Evolutionary conservation across 1,140 invertebrate genomes (phyloP).

Genomic region (Arctopsyche grandis): DNA sequence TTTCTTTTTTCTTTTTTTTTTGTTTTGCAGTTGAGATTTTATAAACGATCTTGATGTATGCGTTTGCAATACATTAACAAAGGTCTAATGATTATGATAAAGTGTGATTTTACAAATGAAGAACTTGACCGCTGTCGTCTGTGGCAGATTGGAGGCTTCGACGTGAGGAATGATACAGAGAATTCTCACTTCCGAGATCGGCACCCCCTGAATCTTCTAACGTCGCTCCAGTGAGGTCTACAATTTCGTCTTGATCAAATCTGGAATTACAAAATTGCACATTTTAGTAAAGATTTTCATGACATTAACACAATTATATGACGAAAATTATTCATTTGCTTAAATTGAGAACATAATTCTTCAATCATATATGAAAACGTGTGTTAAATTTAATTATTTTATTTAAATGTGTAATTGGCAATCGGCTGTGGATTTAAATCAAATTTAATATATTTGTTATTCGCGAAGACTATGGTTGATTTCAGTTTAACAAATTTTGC

Average conservation of each 20-base stretch:
- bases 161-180: slow-evolving; percentile 46
- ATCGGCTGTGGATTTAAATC: no score
- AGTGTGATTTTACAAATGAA: slow-evolving; percentile 59
- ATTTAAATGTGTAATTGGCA: no score
- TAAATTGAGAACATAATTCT: no score
- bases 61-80: neutral
- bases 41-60: slow-evolving; percentile 2
- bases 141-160: slow-evolving; percentile 54
- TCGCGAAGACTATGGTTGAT: no score
- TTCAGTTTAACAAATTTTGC: neutral
- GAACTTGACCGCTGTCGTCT: slow-evolving; percentile 63
- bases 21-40: slow-evolving; percentile 26
- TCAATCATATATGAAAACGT: no score
- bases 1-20: no score
- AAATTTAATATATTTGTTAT: no score
- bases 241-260: slow-evolving; percentile 65
- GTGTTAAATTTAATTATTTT: no score
- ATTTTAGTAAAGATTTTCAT: neutral
- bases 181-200: slow-evolving; percentile 33
- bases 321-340: no score
- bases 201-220: slow-evolving; percentile 59
- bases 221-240: slow-evolving; percentile 64
- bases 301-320: slow-evolving; percentile 7
- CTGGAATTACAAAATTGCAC: slow-evolving; percentile 37
- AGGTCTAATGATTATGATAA: neutral